These are phyloP conservation scores for Drosophila ochracea DNA, from an alignment of 2,888 invertebrate genomes.

Conservation along the genomic window DNA sequence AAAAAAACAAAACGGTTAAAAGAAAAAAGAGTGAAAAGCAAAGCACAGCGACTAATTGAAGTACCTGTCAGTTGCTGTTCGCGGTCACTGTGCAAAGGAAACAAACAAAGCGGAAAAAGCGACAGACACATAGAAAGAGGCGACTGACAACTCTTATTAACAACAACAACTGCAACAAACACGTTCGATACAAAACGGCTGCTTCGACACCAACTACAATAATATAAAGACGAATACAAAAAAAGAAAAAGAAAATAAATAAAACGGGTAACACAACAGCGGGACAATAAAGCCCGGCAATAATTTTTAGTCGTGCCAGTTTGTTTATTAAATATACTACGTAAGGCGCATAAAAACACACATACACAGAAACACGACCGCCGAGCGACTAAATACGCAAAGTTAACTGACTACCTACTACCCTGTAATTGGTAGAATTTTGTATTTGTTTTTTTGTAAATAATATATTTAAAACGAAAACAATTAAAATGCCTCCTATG, in stretches of 20 bases:
- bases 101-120: constrained; percentile 71
- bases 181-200: constrained; percentile 20
- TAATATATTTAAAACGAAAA: not conserved
- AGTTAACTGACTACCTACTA: constrained; percentile 22
- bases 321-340: constrained; percentile 69
- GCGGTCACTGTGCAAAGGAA: constrained; percentile 61
- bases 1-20: constrained; percentile 2
- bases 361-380: constrained; percentile 4
- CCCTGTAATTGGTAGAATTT: constrained; percentile 28
- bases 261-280: constrained; percentile 36
- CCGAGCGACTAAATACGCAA: not conserved
- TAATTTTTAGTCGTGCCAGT: constrained; percentile 73
- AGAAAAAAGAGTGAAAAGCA: constrained; percentile 62
- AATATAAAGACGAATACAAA: constrained; percentile 30
- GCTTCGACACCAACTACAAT: constrained; percentile 41
- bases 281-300: constrained; percentile 61
- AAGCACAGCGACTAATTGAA: constrained; percentile 63
- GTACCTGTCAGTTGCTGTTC: constrained; percentile 35
- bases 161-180: constrained; percentile 33
- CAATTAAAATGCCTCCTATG: constrained; percentile 55
- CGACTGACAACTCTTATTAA: constrained; percentile 57
- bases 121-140: constrained; percentile 57
- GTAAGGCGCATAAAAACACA: constrained; percentile 42
- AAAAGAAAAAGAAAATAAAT: constrained; percentile 18
- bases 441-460: not conserved